phyloP scores from a whole-genome alignment of 2,888 invertebrate genomes.

The Leistus spinibarbis region DNA sequence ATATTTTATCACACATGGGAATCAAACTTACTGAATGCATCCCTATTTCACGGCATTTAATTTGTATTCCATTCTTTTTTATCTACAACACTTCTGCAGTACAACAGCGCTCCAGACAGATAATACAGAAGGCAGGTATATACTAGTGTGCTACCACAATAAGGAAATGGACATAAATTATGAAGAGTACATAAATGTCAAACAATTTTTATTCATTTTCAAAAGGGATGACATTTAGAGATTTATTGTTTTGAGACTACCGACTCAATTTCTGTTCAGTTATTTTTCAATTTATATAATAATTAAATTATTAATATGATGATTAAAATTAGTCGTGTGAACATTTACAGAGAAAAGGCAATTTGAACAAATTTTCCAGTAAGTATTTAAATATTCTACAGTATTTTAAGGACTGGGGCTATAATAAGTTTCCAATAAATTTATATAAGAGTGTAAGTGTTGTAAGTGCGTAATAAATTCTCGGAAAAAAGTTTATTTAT shows the following conservation, averaged over 20 bases:
- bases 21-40: slow-evolving; percentile 6
- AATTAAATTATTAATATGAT: not conserved
- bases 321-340: too few species aligned
- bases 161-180: not conserved
- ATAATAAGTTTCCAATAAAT: too few species aligned
- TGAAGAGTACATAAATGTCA: not conserved
- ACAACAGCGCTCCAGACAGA: not conserved
- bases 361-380: too few species aligned
- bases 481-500: not conserved
- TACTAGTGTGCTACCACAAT: not conserved
- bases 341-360: too few species aligned
- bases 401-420: too few species aligned
- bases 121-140: not conserved
- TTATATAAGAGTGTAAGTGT: too few species aligned
- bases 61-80: not conserved
- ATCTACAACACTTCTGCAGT: not conserved
- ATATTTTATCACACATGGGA: slow-evolving; percentile 9
- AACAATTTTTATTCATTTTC: not conserved
- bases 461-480: not conserved
- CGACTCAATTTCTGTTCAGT: not conserved
- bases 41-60: not conserved
- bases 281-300: not conserved
- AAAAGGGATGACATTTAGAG: not conserved
- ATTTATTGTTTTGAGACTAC: not conserved
- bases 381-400: too few species aligned